Evolutionary conservation across 2,113 vertebrate genomes (phyloP), one percentile per base, ranked within the genome.

Genomic region (Alethe diademata): DNA sequence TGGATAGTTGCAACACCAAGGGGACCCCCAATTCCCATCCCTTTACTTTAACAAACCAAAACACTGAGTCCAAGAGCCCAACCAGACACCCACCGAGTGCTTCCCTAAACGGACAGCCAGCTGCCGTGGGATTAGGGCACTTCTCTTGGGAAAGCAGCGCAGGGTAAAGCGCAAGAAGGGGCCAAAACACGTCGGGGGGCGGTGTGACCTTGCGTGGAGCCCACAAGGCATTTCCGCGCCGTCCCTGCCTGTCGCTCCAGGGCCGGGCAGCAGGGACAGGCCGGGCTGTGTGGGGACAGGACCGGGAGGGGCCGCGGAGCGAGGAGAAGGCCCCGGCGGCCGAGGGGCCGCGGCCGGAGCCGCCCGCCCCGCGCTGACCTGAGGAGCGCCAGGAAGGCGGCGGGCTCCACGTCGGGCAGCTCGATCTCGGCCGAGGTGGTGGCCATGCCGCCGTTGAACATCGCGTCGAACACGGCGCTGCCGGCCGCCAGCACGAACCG

Each of bases 371-470:
- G 45, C 31, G 28, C 71, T 79, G 84, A 99, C 99, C 98, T 99
- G 93, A 99, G 98, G 93, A 99, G 97, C 47, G 99, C 98, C 80
- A 99, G 98, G 96, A 99, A 99, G 54, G 99, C 99, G 48, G 99
- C 98, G 23, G 99, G 98, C 84, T 99, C 99, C 96, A 99, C 98
- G 88, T 99, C 99, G 45, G 99, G 99, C 95, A 99, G 98, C 97
- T 99, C 99, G 84, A 99, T 99, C 94, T 99, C 99, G 13, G 99
- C 97, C 16, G 99, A 99, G 58, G 98, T 99, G 33, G 99, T 99
- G 90, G 99, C 99, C 99, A 99, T 99, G 14, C 98, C 99, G 4
- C 99, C 99, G 98, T 99, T 99, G 88, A 99, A 99, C 99, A 99
- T 99, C 96, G 99, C 99, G 98, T 99, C 99, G 94, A 99, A 99